Base-by-base conservation (phyloP, 2,888 invertebrate genomes). In the Amorpha juglandis region DNA sequence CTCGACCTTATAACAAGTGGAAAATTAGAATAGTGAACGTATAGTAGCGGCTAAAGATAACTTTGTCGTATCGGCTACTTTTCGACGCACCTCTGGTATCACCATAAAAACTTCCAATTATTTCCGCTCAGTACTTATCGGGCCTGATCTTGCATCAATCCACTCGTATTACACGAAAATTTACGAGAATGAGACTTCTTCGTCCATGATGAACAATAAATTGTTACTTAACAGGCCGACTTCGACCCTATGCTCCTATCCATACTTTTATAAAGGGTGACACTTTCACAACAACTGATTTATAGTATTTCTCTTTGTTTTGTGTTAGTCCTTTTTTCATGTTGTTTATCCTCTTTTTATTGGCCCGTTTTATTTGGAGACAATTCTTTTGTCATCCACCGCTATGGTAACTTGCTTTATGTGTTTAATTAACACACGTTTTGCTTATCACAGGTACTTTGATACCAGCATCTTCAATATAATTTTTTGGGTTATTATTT, bases 161-260 rank as follows among this genome's bases (percentile, higher is more conserved):
- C 78, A 86, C 86, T 89, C 86, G 86, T 86, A 86, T 91, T 89
- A 90, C 88, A 88, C 80, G 81, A 83, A 84, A 88, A 89, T 89
- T 91, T 89, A 91, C 85, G 90, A 87, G 84, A 86, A 84, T 85
- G 81, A 84, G 80, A 81, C 82, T 84, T 79, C 80, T 83, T 79
- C 71, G 81, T 77, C 73, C 82, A 80, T 88, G 87, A 88, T 87
- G 85, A 88, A 88, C 87, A 83, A 90, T 91, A 91, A 91, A 91
- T 92, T 88, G 65, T 72, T 78, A 75, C 83, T 87, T 89, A 90
- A 90, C 87, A 84, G 82, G 86, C 80, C 72, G 69, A 75, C 76
- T 83, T 84, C 85, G 75, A 80, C 78, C 79, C 78, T 79, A 77
- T 80, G 78, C 74, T 72, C 72, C 78, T 78, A 78, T 80, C 77